These are phyloP conservation scores for Tuta absoluta DNA, from an alignment of 2,888 invertebrate genomes.

Conservation along the genomic window DNA sequence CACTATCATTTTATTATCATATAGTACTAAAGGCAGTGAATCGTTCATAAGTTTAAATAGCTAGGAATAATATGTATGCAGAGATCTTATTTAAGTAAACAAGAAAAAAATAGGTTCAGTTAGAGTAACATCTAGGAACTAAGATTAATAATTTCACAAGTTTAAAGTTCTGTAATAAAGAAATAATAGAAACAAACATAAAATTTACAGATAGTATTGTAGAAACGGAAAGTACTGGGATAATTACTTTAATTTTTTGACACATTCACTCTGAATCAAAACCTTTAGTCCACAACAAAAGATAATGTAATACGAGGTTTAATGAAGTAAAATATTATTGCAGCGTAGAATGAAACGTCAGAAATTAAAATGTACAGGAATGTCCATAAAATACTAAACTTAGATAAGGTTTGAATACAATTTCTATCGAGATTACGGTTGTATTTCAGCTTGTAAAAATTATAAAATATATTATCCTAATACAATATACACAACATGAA, in stretches of 20 bases:
- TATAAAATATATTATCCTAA: conserved; percentile 3
- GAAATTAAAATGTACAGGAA: neutral
- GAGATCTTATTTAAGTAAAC: neutral
- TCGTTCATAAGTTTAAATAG: neutral
- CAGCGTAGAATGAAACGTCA: neutral
- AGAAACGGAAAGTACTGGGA: too few species aligned
- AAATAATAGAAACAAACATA: too few species aligned
- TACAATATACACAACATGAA: conserved; percentile 8
- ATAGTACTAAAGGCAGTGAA: conserved; percentile 23
- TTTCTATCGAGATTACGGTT: neutral
- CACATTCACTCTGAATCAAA: too few species aligned
- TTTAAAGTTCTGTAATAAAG: too few species aligned
- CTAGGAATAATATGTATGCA: neutral
- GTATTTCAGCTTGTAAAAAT: neutral
- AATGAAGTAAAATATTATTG: neutral
- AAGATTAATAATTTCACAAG: too few species aligned
- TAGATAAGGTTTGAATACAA: neutral
- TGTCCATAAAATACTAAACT: neutral
- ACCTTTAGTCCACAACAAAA: too few species aligned
- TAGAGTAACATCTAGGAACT: neutral
- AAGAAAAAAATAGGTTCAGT: neutral
- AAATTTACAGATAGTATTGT: too few species aligned
- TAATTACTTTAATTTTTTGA: too few species aligned
- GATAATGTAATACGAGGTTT: too few species aligned
- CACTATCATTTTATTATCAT: conserved; percentile 10